These are phyloP conservation scores for Proterorhinus semilunaris DNA, from an alignment of 2,113 vertebrate species.

Conservation along the genomic window DNA sequence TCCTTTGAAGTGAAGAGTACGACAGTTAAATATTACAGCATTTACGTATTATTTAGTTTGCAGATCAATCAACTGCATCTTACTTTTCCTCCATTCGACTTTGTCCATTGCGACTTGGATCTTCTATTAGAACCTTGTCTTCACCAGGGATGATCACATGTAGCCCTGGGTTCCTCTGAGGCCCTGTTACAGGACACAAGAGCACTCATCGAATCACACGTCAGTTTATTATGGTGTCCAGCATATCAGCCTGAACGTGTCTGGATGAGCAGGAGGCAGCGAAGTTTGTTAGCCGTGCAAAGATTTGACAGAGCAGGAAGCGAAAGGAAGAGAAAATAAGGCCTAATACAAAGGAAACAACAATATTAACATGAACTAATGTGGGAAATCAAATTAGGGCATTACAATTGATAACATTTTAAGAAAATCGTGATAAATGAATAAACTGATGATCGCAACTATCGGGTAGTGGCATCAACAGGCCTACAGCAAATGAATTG, in stretches of 20 bases:
- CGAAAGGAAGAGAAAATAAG: slow-evolving; percentile 19
- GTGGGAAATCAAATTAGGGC: not conserved
- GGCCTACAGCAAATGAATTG: not conserved
- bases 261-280: slow-evolving; percentile 20
- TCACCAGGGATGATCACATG: slow-evolving; percentile 89
- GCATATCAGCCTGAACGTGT: not conserved
- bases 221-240: not conserved
- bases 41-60: not conserved
- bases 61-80: slow-evolving; percentile 52
- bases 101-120: slow-evolving; percentile 91
- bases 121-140: slow-evolving; percentile 88
- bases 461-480: too few relatives aligned
- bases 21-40: not conserved
- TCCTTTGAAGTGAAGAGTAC: slow-evolving; percentile 75
- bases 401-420: too few relatives aligned
- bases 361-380: not conserved
- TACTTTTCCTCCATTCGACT: slow-evolving; percentile 92
- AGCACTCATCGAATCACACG: slow-evolving; percentile 39
- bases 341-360: slow-evolving; percentile 9
- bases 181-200: slow-evolving; percentile 81
- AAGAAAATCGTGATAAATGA: too few relatives aligned
- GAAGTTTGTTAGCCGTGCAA: slow-evolving; percentile 58
- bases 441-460: too few relatives aligned
- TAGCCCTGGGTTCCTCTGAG: slow-evolving; percentile 85
- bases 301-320: slow-evolving; percentile 27